These are phyloP conservation scores for Mycalesis mineus DNA, from an alignment of 2,888 invertebrate genomes.

Conservation along the genomic window DNA sequence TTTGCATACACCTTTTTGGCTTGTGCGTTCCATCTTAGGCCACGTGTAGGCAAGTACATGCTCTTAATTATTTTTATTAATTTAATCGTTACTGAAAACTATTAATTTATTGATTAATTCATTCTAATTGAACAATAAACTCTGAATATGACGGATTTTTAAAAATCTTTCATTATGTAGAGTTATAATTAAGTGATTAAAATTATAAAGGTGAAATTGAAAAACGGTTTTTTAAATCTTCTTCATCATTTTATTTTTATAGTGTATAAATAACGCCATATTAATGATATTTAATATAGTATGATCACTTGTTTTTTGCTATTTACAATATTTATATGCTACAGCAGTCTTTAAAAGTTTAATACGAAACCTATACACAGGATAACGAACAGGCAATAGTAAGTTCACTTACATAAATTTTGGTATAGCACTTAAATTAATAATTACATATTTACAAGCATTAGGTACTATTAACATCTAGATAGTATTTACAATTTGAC, in stretches of 20 bases:
- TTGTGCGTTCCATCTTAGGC: too few relatives aligned
- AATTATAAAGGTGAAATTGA: slow-evolving; percentile 34
- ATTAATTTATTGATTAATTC: too few relatives aligned
- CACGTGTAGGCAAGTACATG: too few relatives aligned
- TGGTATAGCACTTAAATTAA: slow-evolving; percentile 75
- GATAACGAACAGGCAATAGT: slow-evolving; percentile 76
- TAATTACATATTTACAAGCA: slow-evolving; percentile 74
- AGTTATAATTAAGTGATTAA: too few relatives aligned
- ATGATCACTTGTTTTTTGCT: slow-evolving; percentile 74
- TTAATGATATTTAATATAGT: slow-evolving; percentile 73
- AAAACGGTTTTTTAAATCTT: slow-evolving; percentile 62
- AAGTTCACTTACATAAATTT: slow-evolving; percentile 72
- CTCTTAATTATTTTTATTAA: too few relatives aligned
- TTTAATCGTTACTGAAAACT: too few relatives aligned
- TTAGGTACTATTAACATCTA: slow-evolving; percentile 53
- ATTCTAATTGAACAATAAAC: too few relatives aligned
- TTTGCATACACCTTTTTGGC: too few relatives aligned
- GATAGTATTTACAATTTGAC: slow-evolving; percentile 67
- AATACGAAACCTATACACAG: slow-evolving; percentile 72
- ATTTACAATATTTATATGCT: slow-evolving; percentile 77
- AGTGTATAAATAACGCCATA: slow-evolving; percentile 76
- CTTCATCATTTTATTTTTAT: slow-evolving; percentile 70
- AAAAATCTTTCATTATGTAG: too few relatives aligned
- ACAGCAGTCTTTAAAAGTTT: slow-evolving; percentile 80
- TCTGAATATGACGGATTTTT: too few relatives aligned